Conservation (phyloP, 1,140 invertebrate genomes). For the Pectinophora gossypiella region DNA sequence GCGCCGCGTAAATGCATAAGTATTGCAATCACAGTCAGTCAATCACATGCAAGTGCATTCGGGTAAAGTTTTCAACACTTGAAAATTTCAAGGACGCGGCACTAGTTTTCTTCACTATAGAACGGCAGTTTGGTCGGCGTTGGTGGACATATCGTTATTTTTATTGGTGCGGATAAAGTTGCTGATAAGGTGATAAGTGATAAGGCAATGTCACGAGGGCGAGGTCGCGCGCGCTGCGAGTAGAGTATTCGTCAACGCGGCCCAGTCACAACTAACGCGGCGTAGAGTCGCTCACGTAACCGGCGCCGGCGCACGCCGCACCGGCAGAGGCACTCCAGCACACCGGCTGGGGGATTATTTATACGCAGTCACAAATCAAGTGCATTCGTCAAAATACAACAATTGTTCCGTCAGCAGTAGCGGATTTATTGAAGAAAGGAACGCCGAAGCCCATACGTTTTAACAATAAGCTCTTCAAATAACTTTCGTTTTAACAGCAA, state of each 20-base stretch:
- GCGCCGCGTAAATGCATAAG: conserved; percentile 23
- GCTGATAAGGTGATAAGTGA: conserved; percentile 42
- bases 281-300: conserved; percentile 19
- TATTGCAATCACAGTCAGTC: conserved; percentile 17
- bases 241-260: conserved; percentile 61
- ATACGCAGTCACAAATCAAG: conserved; percentile 34
- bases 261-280: conserved; percentile 59
- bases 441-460: too few relatives aligned
- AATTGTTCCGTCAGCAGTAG: conserved; percentile 13
- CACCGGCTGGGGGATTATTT: conserved; percentile 43
- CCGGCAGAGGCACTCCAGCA: conserved; percentile 44
- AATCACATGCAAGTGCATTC: background rate
- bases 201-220: conserved; percentile 51
- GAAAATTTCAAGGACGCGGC: conserved; percentile 26
- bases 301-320: conserved; percentile 26
- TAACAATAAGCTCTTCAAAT: too few relatives aligned
- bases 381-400: conserved; percentile 31
- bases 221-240: conserved; percentile 46
- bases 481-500: too few relatives aligned
- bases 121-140: conserved; percentile 11
- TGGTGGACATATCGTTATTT: conserved; percentile 33
- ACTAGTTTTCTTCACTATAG: conserved; percentile 8
- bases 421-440: background rate
- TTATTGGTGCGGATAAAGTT: conserved; percentile 10
- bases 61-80: conserved; percentile 4